A percentile compares a stretch with the other conserved stretches of the same genome.
These are phyloP conservation scores for Pyrocoelia pectoralis DNA, from an alignment of 2,888 invertebrate genomes.

Conservation along the genomic window DNA sequence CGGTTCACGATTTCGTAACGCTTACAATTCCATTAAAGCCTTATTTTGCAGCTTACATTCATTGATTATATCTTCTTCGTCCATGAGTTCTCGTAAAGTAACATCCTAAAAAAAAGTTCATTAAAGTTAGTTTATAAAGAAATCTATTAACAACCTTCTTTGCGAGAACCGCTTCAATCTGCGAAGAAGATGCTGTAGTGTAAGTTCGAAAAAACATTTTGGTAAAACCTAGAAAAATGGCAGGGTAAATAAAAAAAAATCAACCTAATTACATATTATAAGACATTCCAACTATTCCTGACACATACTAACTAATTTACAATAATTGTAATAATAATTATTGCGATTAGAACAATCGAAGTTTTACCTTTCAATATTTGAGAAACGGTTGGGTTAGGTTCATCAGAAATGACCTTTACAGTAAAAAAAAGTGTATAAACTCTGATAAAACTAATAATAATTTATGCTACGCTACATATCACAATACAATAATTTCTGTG, in stretches of 20 bases:
- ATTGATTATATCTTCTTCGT: constrained; percentile 94
- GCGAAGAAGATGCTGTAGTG: constrained; percentile 75
- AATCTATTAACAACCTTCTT: constrained; percentile 70
- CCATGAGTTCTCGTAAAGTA: constrained; percentile 87
- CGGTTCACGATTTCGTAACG: constrained; percentile 48
- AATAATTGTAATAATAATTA: constrained; percentile 8
- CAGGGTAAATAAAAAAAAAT: too few species aligned
- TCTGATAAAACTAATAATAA: constrained; percentile 46
- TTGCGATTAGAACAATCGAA: constrained; percentile 10
- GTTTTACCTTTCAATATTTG: constrained; percentile 43
- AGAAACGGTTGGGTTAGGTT: constrained; percentile 58
- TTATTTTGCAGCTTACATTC: constrained; percentile 95
- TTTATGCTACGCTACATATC: constrained; percentile 53
- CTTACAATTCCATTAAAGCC: constrained; percentile 92
- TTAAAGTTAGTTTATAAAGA: constrained; percentile 24
- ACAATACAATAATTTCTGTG: constrained; percentile 51
- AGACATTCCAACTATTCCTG: constrained; percentile 23
- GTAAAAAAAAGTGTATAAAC: constrained; percentile 48
- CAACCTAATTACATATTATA: constrained; percentile 25
- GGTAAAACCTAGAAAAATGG: constrained; percentile 49
- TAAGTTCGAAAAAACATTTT: constrained; percentile 70
- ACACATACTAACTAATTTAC: constrained; percentile 13
- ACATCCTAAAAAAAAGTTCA: constrained; percentile 75
- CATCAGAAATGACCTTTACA: constrained; percentile 58
- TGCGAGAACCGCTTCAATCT: constrained; percentile 78